Conservation (phyloP, 2,888 invertebrate species). For the Operophtera brumata region DNA sequence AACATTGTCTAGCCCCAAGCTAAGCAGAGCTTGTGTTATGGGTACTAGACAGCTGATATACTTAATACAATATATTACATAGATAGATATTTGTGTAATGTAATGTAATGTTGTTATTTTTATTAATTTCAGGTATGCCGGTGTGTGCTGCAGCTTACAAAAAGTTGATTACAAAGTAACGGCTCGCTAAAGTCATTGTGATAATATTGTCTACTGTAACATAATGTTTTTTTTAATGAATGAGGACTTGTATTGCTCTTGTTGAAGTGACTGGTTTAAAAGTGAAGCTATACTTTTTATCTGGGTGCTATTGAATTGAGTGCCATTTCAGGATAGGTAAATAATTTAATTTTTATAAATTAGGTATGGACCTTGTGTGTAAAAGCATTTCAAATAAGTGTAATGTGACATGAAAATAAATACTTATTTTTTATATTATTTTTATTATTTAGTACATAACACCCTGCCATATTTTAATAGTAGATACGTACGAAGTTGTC, state of each 20-base stretch:
- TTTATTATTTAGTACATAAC: not conserved
- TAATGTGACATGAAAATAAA: constrained; percentile 17
- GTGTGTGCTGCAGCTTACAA: constrained; percentile 60
- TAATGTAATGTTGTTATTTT: not conserved
- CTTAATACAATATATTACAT: too few relatives aligned
- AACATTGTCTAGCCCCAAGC: too few relatives aligned
- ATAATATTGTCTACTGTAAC: constrained; percentile 10
- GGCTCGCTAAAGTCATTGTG: constrained; percentile 17
- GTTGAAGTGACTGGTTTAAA: constrained; percentile 25
- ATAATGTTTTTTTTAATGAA: constrained; percentile 6
- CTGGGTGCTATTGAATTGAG: constrained; percentile 24
- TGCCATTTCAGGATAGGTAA: constrained; percentile 22
- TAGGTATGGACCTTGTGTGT: constrained; percentile 10
- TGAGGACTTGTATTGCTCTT: constrained; percentile 14
- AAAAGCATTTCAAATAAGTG: constrained; percentile 12
- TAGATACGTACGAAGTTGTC: too few relatives aligned
- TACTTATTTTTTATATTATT: constrained; percentile 3
- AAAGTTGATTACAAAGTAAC: constrained; percentile 4
- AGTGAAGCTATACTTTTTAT: constrained; percentile 16
- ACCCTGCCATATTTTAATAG: too few relatives aligned
- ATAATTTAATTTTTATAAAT: constrained; percentile 15
- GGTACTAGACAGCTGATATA: too few relatives aligned
- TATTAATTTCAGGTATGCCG: constrained; percentile 63
- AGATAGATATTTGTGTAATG: too few relatives aligned
- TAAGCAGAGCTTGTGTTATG: too few relatives aligned